Conservation (phyloP, 2,888 invertebrate genomes). For the Eugnorisma glareosa region DNA sequence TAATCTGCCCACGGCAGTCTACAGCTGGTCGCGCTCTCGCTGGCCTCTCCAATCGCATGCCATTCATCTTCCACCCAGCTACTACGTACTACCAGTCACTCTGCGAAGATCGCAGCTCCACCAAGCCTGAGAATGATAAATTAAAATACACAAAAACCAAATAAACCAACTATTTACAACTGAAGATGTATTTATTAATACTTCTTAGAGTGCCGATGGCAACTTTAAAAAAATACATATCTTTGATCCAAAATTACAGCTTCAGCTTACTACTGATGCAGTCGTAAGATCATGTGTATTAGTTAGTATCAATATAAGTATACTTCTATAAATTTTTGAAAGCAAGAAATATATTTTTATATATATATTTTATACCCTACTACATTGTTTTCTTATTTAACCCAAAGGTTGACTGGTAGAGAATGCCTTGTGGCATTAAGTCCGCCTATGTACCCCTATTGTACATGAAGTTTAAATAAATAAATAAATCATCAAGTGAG, state of each 20-base stretch:
- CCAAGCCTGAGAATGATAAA: not conserved
- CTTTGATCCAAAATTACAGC: not conserved
- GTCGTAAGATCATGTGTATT: too few relatives aligned
- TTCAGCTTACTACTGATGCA: too few relatives aligned
- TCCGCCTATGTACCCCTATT: too few relatives aligned
- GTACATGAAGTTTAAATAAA: too few relatives aligned
- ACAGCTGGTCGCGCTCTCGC: not conserved
- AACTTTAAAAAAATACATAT: not conserved
- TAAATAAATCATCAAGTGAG: not conserved
- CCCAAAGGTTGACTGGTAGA: too few relatives aligned
- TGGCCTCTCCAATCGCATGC: not conserved
- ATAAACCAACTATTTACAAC: not conserved
- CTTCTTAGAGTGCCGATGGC: not conserved
- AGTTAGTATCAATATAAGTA: too few relatives aligned
- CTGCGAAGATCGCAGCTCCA: not conserved
- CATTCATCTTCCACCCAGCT: not conserved
- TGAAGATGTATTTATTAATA: not conserved
- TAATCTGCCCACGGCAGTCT: not conserved
- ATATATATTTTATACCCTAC: too few relatives aligned
- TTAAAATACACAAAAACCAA: not conserved
- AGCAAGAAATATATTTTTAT: too few relatives aligned
- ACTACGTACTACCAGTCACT: not conserved
- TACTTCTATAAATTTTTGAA: too few relatives aligned
- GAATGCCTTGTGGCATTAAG: too few relatives aligned
- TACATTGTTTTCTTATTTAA: too few relatives aligned